Evolutionary conservation across 23 tunicate genomes (phyloP).

Genomic region (Phallusia fumigata): DNA sequence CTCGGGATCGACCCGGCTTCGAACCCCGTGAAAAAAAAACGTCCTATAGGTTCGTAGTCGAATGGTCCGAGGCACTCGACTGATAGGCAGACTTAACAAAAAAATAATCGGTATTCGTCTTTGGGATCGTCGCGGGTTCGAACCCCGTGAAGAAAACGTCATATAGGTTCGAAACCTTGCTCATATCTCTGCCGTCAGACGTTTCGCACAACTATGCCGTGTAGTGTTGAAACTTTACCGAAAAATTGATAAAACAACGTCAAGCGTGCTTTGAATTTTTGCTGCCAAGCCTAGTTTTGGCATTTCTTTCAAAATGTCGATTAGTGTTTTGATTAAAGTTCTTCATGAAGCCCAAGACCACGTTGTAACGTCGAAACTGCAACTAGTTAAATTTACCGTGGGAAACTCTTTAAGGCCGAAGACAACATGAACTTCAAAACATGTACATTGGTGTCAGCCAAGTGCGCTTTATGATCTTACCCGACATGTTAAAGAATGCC

Average conservation of each 20-base stretch:
- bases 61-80: too few species aligned
- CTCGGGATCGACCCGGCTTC: too few species aligned
- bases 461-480: constrained; percentile 88
- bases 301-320: constrained; percentile 56
- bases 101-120: too few species aligned
- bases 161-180: too few species aligned
- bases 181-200: too few species aligned
- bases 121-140: too few species aligned
- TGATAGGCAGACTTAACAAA: too few species aligned
- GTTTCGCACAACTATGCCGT: too few species aligned
- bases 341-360: constrained; percentile 99
- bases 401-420: constrained; percentile 96
- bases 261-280: not conserved
- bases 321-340: constrained; percentile 95
- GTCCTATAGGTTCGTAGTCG: too few species aligned
- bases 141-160: too few species aligned
- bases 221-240: too few species aligned
- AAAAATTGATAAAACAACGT: not conserved
- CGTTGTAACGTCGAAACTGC: constrained; percentile 90
- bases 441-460: constrained; percentile 93
- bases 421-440: constrained; percentile 97
- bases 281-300: constrained; percentile 12
- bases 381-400: constrained; percentile 91
- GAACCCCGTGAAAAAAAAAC: too few species aligned
- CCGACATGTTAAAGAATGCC: constrained; percentile 95